Evolutionary conservation across 2,797 vertebrate genomes (phyloP).

Genomic region (Mergus octosetaceus): DNA sequence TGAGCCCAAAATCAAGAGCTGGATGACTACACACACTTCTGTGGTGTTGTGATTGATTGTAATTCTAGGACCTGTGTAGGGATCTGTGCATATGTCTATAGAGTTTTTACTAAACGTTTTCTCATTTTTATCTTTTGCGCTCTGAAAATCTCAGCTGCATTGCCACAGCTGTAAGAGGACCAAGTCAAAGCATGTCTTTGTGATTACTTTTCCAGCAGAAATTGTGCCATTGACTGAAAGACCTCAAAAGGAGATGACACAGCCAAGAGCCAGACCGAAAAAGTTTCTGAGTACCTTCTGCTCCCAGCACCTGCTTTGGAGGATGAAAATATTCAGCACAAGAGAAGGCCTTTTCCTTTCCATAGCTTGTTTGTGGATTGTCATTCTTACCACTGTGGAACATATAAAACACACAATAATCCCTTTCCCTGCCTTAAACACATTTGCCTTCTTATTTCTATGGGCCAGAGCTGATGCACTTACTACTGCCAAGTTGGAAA

Average conservation of each 20-base stretch:
- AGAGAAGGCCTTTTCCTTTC: not conserved
- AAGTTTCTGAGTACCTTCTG: not conserved
- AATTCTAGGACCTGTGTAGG: not conserved
- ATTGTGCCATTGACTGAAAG: not conserved
- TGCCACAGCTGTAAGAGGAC: not conserved
- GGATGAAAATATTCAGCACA: not conserved
- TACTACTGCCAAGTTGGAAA: conserved; percentile 16
- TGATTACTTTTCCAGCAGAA: not conserved
- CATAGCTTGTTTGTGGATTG: not conserved
- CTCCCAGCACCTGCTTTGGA: not conserved
- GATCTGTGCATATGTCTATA: not conserved
- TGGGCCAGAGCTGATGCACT: not conserved
- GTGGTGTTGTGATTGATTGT: not conserved
- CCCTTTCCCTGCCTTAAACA: not conserved
- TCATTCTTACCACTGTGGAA: not conserved
- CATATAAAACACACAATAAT: not conserved
- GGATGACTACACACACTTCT: not conserved
- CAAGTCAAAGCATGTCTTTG: not conserved
- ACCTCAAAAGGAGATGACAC: not conserved
- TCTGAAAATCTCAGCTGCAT: not conserved
- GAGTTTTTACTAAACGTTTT: not conserved
- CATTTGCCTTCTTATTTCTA: not conserved
- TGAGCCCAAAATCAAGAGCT: not conserved
- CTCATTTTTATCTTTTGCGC: not conserved
- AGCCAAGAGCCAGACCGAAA: not conserved